Evolutionary conservation across 2,888 invertebrate species (phyloP).

Genomic region (Xylota sylvarum): DNA sequence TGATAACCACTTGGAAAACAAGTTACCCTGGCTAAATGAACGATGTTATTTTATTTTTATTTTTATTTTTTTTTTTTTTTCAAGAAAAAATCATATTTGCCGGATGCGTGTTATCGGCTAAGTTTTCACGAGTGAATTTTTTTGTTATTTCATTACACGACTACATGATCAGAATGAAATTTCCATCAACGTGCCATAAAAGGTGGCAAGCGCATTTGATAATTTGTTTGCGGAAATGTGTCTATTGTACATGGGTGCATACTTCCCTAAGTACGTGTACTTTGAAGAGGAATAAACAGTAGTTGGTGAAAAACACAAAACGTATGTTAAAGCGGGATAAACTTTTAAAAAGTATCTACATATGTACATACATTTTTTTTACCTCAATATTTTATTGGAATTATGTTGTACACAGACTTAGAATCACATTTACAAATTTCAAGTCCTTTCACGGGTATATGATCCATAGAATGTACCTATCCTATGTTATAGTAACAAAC

Average conservation of each 20-base stretch:
- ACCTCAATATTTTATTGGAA: too few relatives aligned
- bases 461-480: too few relatives aligned
- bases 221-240: not conserved
- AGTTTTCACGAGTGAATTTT: not conserved
- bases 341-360: too few relatives aligned
- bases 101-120: slow-evolving; percentile 10
- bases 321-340: not conserved
- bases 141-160: not conserved
- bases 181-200: not conserved
- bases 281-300: not conserved
- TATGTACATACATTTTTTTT: too few relatives aligned
- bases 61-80: slow-evolving; percentile 2
- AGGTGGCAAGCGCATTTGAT: not conserved
- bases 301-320: not conserved
- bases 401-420: too few relatives aligned
- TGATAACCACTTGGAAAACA: slow-evolving; percentile 58
- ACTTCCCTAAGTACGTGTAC: slow-evolving; percentile 3
- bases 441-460: too few relatives aligned
- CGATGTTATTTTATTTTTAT: not conserved
- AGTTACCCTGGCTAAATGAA: slow-evolving; percentile 27
- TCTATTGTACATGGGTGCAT: not conserved
- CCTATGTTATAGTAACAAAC: too few relatives aligned
- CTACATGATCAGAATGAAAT: not conserved
- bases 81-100: not conserved
- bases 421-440: too few relatives aligned